These are phyloP conservation scores for Halictus ligatus DNA, from an alignment of 2,888 invertebrate species.

Conservation along the genomic window DNA sequence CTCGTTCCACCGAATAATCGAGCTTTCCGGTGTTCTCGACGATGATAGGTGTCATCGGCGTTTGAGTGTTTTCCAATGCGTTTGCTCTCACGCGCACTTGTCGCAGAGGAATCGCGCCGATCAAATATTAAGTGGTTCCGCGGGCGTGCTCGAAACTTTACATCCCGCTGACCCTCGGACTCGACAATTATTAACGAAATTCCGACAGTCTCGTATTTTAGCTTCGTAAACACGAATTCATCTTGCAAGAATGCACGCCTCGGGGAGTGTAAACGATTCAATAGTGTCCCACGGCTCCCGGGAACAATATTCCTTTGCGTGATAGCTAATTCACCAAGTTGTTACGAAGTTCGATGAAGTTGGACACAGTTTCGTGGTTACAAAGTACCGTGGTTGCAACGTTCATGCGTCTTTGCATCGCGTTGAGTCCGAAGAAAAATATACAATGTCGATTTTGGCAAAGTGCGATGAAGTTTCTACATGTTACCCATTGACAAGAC, in stretches of 20 bases:
- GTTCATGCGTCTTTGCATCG: not conserved
- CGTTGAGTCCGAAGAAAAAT: not conserved
- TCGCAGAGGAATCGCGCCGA: not conserved
- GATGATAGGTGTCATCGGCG: constrained; percentile 6
- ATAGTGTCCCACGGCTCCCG: not conserved
- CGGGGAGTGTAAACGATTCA: not conserved
- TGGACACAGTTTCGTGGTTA: not conserved
- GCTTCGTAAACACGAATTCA: not conserved
- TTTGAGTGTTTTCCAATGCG: not conserved
- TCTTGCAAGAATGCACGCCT: not conserved
- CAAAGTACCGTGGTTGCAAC: not conserved
- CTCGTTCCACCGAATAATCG: not conserved
- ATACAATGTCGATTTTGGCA: not conserved
- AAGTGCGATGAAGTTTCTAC: not conserved
- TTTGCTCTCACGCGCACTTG: constrained; percentile 1
- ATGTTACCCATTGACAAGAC: no score
- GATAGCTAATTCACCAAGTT: not conserved
- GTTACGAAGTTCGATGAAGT: constrained; percentile 1
- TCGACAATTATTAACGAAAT: not conserved
- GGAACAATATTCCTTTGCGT: not conserved
- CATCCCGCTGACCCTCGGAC: not conserved
- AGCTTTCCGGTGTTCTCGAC: not conserved
- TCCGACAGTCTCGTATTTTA: not conserved
- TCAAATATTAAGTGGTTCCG: not conserved
- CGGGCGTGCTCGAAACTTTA: not conserved